Base-by-base conservation (phyloP, 1,140 invertebrate species). In the Mya arenaria region DNA sequence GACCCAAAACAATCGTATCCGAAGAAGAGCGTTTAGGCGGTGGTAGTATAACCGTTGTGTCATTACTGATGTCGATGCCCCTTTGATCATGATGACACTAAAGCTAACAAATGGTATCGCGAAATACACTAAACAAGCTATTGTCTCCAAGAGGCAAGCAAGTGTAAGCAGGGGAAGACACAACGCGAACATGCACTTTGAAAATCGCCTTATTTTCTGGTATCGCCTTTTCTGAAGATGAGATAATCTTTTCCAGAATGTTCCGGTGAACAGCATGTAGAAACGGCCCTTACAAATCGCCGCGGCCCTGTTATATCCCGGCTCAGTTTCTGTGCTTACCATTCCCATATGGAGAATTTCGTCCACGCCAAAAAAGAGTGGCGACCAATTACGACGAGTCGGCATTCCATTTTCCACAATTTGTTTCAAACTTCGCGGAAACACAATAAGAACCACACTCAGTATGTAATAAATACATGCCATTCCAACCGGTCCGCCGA, bases 361-460 rank as follows among this genome's bases (percentile, higher is more conserved):
- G 15, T 79, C 55, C 5, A 66, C 48, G 28, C 56, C 23, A 17
- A 79, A 36, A 19, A 39, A 60, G 0, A 79, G 30, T 1, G 77
- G 77, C 4, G 55, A 69, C 28, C 19, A 6, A 4, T 17, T 23
- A 23, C 44, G 15, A n/a, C 25, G 36, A n/a, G 37, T n/a, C 4
- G 63, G 63, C 58, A 58, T 58, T 36, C 77, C 65, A 25, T 62
- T 34, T 58, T 79, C 65, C n/a, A 79, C 48, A 41, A 79, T 37
- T 17, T 69, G 63, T n/a, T 69, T 68, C 34, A 79, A 25, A 60
- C 65, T 79, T 10, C 58, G 32, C 4, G 77, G 77, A 5, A 79
- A 56, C 19, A 79, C 55, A 4, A 69, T 13, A 39, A 79, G 39
- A 13, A 79, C 13, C 5, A 79, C 2, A 1, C 41, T 48, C 10